A percentile compares a stretch with the other conserved stretches of the same genome.
Evolutionary conservation across 53 echinoderm and acorn worm species (phyloP).

Genomic region (Henricia sp.): DNA sequence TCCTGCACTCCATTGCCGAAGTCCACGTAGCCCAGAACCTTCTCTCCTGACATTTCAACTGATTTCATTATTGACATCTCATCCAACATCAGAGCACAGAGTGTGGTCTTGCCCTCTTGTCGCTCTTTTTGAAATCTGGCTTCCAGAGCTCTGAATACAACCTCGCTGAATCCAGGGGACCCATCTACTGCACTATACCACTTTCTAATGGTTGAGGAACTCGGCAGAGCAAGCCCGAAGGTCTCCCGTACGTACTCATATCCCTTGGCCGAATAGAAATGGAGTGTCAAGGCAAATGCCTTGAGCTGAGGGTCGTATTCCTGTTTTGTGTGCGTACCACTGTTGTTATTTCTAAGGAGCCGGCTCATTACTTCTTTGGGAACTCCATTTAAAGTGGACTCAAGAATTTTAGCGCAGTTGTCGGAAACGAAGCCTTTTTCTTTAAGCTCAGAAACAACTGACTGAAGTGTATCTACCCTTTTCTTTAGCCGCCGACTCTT

Average conservation of each 20-base stretch:
- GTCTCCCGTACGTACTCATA: slow-evolving; percentile 16
- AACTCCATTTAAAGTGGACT: not conserved
- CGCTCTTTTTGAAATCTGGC: not conserved
- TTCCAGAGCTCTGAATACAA: slow-evolving; percentile 4
- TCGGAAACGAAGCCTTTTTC: slow-evolving; percentile 4
- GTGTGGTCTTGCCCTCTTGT: slow-evolving; percentile 1
- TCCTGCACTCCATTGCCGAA: slow-evolving; percentile 3
- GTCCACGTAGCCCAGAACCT: slow-evolving; percentile 33
- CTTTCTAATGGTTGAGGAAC: slow-evolving; percentile 1
- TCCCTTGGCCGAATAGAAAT: slow-evolving; percentile 22
- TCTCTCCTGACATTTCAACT: slow-evolving; percentile 26
- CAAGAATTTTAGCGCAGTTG: not conserved
- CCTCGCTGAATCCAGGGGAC: slow-evolving; percentile 8
- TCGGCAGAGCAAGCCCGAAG: slow-evolving; percentile 7
- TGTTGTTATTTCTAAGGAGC: not conserved
- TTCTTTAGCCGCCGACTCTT: not conserved
- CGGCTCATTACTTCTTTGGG: not conserved
- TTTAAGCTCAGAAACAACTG: not conserved
- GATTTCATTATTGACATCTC: slow-evolving; percentile 58
- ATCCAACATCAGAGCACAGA: slow-evolving; percentile 55
- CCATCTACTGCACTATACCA: slow-evolving; percentile 26
- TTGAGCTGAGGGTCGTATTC: not conserved
- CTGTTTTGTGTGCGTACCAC: not conserved
- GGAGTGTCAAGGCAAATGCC: slow-evolving; percentile 26
- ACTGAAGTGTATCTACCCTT: not conserved